These are phyloP conservation scores for Lomographa bimaculata DNA, from an alignment of 2,888 invertebrate species.

Conservation along the genomic window DNA sequence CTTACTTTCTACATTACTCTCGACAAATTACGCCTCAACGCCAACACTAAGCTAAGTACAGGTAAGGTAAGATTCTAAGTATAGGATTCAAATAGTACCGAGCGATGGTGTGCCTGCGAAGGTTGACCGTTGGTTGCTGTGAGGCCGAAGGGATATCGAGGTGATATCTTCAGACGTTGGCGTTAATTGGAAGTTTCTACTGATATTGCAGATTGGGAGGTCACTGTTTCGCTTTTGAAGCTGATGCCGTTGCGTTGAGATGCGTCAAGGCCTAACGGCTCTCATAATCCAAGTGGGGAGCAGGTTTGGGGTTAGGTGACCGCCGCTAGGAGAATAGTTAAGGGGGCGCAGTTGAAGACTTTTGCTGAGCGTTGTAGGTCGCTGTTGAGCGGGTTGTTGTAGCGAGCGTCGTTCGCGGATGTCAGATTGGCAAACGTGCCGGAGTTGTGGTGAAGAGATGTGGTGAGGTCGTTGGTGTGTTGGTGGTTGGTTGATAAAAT, in stretches of 20 bases:
- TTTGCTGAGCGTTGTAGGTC: constrained; percentile 72
- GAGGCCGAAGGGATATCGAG: constrained; percentile 71
- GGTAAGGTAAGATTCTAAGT: constrained; percentile 75
- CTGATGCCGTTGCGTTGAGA: constrained; percentile 67
- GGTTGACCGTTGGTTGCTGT: constrained; percentile 74
- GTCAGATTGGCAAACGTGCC: constrained; percentile 75
- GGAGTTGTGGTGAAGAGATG: constrained; percentile 81
- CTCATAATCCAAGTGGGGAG: constrained; percentile 43
- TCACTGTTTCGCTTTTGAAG: constrained; percentile 56
- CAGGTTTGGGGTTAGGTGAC: constrained; percentile 65
- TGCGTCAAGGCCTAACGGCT: constrained; percentile 43
- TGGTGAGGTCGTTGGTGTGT: constrained; percentile 82
- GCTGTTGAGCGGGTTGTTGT: constrained; percentile 73
- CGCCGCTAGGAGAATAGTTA: constrained; percentile 67
- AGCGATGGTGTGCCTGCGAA: constrained; percentile 75
- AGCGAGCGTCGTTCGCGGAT: constrained; percentile 73
- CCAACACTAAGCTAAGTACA: constrained; percentile 60
- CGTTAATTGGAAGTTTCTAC: constrained; percentile 64
- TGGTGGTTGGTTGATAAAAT: constrained; percentile 83
- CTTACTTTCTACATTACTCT: constrained; percentile 40
- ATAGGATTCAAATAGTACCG: constrained; percentile 82
- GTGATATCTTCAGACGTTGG: constrained; percentile 69
- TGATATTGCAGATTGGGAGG: constrained; percentile 62
- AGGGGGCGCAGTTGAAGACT: constrained; percentile 69
- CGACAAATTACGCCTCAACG: constrained; percentile 47